A percentile compares a stretch with the other conserved stretches of the same genome.
Conservation (phyloP, 2,797 vertebrate genomes). For the Echeneis naucrates region DNA sequence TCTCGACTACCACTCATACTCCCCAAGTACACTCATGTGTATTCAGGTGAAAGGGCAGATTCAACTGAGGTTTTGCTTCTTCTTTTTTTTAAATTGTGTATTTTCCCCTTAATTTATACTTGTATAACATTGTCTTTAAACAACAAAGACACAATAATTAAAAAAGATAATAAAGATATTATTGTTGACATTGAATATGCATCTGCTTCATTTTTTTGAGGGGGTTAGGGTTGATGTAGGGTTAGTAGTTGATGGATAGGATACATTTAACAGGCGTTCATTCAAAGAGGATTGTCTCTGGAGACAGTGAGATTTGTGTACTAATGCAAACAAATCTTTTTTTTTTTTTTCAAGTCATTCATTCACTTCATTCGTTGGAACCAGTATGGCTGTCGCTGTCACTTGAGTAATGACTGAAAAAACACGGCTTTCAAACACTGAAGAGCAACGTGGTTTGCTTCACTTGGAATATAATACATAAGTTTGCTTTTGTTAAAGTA, state of each 20-base stretch:
- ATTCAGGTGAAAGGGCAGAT: slow-evolving; percentile 68
- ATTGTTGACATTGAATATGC: slow-evolving; percentile 72
- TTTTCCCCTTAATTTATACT: slow-evolving; percentile 80
- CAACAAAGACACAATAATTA: slow-evolving; percentile 69
- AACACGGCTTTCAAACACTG: no score
- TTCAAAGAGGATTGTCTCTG: no score
- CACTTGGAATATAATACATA: no score
- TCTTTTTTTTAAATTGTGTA: slow-evolving; percentile 64
- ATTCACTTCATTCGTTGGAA: no score
- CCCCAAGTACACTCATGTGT: slow-evolving; percentile 53
- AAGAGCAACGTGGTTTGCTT: no score
- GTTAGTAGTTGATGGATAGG: neutral
- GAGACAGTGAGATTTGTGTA: no score
- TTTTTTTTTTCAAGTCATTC: no score
- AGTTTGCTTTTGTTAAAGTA: no score
- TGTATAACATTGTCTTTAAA: slow-evolving; percentile 77
- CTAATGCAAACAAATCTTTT: no score
- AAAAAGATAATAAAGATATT: slow-evolving; percentile 80
- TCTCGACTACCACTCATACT: slow-evolving; percentile 55
- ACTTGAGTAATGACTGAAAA: no score
- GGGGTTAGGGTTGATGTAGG: no score
- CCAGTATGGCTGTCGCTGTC: no score
- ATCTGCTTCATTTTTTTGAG: slow-evolving; percentile 44
- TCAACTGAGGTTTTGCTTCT: slow-evolving; percentile 55
- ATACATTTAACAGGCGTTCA: neutral